phyloP scores from a whole-genome alignment of 37 sponge, comb jelly and placozoan species.

The Halisarca cf. caerulea region DNA sequence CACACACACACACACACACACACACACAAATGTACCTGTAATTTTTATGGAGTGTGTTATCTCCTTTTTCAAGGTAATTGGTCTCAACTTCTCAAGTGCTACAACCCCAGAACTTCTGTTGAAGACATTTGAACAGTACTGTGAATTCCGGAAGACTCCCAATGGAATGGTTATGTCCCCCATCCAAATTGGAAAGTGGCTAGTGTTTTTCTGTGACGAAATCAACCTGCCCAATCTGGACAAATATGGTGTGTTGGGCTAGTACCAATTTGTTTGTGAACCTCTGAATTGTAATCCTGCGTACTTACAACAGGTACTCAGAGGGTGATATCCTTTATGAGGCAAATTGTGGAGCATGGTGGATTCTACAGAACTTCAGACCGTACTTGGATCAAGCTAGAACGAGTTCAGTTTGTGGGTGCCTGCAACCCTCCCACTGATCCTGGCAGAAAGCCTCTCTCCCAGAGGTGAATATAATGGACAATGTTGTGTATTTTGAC shows the following conservation, averaged over 20 bases:
- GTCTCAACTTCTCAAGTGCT: constrained; percentile 96
- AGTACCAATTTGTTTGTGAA: too few species aligned
- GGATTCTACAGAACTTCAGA: constrained; percentile 93
- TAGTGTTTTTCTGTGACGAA: constrained; percentile 99
- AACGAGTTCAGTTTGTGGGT: constrained; percentile 97
- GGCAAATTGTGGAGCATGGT: constrained; percentile 95
- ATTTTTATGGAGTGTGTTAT: neutral
- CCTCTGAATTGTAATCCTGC: neutral
- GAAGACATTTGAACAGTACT: constrained; percentile 99
- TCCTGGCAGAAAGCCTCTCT: constrained; percentile 93
- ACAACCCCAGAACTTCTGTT: constrained; percentile 96
- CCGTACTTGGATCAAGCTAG: constrained; percentile 91
- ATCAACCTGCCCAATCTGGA: constrained; percentile 95
- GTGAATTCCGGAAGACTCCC: constrained; percentile 95
- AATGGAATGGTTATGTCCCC: constrained; percentile 97
- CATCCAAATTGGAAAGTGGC: constrained; percentile 95
- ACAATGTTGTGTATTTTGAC: neutral
- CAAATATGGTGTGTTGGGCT: constrained; percentile 77
- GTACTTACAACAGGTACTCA: constrained; percentile 77
- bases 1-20: neutral
- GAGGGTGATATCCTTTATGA: constrained; percentile 93
- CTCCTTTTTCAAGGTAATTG: constrained; percentile 70
- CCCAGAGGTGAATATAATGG: constrained; percentile 63
- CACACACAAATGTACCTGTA: neutral
- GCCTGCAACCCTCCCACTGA: constrained; percentile 99